These are phyloP conservation scores for Ctenodactylus gundi DNA, from an alignment of 2,113 vertebrate species.

Conservation along the genomic window DNA sequence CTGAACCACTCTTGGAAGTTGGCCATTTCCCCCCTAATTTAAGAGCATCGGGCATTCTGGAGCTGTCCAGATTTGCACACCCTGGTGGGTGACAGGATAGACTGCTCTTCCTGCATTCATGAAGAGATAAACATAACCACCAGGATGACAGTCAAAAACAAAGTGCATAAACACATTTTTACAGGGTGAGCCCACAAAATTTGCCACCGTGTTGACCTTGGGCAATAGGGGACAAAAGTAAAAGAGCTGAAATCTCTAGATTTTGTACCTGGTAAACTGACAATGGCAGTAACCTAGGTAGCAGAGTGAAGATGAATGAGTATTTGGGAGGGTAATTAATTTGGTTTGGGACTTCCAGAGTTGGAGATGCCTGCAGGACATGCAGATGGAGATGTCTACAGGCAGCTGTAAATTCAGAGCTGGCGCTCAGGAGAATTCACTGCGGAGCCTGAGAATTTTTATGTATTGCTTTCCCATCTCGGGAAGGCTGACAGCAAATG, in stretches of 20 bases:
- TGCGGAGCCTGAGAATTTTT: slow-evolving; percentile 35
- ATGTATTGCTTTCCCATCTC: slow-evolving; percentile 57
- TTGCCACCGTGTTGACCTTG: neutral
- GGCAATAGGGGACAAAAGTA: neutral
- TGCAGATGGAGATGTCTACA: slow-evolving; percentile 66
- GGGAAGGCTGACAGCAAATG: slow-evolving; percentile 70
- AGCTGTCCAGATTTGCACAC: neutral
- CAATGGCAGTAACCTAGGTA: neutral
- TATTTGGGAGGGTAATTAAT: slow-evolving; percentile 50
- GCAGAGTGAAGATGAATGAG: neutral
- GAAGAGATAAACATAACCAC: neutral
- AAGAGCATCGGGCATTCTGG: fast-evolving
- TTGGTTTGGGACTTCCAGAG: slow-evolving; percentile 41
- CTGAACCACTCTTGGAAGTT: fast-evolving
- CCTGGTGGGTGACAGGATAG: too few species aligned
- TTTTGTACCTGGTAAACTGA: neutral
- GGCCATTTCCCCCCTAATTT: fast-evolving
- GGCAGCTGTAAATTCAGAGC: slow-evolving; percentile 56
- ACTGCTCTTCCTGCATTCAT: neutral
- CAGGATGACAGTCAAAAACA: neutral
- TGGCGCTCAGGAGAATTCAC: slow-evolving; percentile 43
- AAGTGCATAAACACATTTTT: fast-evolving
- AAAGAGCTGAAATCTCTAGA: slow-evolving; percentile 8
- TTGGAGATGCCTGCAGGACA: slow-evolving; percentile 42
- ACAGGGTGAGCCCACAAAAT: neutral